Evolutionary conservation across 2,113 vertebrate genomes (phyloP).

Genomic region (Picathartes gymnocephalus): DNA sequence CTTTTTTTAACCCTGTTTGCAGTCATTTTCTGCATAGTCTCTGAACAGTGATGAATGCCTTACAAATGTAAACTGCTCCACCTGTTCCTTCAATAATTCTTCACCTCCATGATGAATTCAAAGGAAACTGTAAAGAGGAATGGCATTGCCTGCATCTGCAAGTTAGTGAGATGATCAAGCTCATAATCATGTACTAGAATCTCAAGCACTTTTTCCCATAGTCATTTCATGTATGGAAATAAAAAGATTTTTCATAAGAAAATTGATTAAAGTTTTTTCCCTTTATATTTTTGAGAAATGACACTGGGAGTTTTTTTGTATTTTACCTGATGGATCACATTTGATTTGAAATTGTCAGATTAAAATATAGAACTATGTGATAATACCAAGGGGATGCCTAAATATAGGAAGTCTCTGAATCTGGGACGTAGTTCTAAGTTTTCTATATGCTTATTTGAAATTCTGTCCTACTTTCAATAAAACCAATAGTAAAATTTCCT

Average conservation of each 20-base stretch:
- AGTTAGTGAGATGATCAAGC: background rate
- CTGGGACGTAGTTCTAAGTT: background rate
- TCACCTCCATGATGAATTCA: background rate
- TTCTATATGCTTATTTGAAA: background rate
- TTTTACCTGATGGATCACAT: background rate
- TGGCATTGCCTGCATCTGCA: background rate
- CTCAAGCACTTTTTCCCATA: background rate
- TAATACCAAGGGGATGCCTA: background rate
- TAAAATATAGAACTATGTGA: background rate
- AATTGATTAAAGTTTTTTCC: background rate
- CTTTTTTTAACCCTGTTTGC: accelerated
- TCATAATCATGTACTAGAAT: background rate
- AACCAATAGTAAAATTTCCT: background rate
- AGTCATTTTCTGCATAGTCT: background rate
- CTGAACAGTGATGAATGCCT: background rate
- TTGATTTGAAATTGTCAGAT: background rate
- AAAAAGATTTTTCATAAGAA: background rate
- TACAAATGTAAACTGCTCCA: background rate
- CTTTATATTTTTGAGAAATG: background rate
- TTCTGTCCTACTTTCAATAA: background rate
- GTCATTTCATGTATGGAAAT: background rate
- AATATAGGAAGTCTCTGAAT: background rate
- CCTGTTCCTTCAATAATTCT: background rate
- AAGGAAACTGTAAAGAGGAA: background rate
- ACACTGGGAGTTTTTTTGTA: background rate